Evolutionary conservation across 2,888 invertebrate species (phyloP).

Genomic region (Malthinus seriepunctatus): DNA sequence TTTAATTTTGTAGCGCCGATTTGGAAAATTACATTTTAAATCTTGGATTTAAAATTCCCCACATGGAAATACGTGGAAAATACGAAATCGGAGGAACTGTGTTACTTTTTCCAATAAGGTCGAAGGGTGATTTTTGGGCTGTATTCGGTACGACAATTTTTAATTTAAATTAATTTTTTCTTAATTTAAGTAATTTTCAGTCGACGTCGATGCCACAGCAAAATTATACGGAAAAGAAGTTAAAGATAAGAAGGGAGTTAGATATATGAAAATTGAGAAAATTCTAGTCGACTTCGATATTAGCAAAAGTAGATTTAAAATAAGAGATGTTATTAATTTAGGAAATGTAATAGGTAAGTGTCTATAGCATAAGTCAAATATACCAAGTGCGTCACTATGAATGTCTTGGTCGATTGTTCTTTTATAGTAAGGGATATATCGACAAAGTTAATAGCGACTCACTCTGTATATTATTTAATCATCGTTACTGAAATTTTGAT

Average conservation of each 20-base stretch:
- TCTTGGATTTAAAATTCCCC: conserved; percentile 65
- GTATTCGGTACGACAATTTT: conserved; percentile 68
- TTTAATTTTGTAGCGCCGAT: conserved; percentile 62
- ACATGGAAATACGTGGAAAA: conserved; percentile 73
- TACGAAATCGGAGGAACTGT: conserved; percentile 81
- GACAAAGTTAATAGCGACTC: too few relatives aligned
- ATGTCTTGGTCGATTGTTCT: background rate
- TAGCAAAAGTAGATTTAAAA: conserved; percentile 70
- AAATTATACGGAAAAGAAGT: conserved; percentile 72
- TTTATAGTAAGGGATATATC: too few relatives aligned
- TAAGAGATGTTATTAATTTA: conserved; percentile 72
- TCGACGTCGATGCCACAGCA: conserved; percentile 70
- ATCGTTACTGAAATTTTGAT: background rate
- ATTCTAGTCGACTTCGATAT: conserved; percentile 73
- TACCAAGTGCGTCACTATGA: background rate
- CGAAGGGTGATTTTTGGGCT: conserved; percentile 81
- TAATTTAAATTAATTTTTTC: background rate
- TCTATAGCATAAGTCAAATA: background rate
- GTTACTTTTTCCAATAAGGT: conserved; percentile 75
- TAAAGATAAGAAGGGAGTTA: conserved; percentile 60
- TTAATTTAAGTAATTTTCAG: conserved; percentile 55
- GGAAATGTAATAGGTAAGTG: conserved; percentile 73
- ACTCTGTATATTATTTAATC: background rate
- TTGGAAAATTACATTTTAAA: conserved; percentile 65
- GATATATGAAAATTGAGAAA: conserved; percentile 70